Percentiles rank a stretch among this genome's conserved stretches.
These are phyloP conservation scores for Matsumurasca onukii DNA, from an alignment of 1,140 invertebrate species.

Conservation along the genomic window DNA sequence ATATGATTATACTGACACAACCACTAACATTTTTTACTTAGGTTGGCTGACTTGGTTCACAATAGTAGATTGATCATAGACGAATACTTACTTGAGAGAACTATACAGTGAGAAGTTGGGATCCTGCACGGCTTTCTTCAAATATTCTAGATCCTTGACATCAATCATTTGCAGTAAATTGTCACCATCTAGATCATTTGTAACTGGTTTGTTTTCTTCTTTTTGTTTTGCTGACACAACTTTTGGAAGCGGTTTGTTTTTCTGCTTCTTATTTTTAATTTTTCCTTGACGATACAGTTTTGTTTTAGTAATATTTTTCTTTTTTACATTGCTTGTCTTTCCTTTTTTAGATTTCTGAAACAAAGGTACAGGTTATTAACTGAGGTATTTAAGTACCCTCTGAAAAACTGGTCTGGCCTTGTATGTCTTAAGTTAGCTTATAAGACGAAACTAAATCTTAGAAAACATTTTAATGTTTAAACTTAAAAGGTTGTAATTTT, in stretches of 20 bases:
- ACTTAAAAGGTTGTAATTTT: neutral
- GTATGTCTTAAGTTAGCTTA: neutral
- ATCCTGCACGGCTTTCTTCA: constrained; percentile 55
- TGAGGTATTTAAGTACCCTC: neutral
- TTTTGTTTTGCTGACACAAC: constrained; percentile 44
- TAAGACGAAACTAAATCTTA: neutral
- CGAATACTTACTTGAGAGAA: constrained; percentile 43
- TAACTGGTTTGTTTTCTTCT: constrained; percentile 46
- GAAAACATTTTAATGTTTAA: neutral
- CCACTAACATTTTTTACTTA: too few relatives aligned
- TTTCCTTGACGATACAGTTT: constrained; percentile 62
- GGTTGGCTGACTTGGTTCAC: too few relatives aligned
- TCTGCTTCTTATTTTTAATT: constrained; percentile 55
- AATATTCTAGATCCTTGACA: constrained; percentile 62
- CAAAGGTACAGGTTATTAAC: neutral
- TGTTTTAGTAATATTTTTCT: constrained; percentile 61
- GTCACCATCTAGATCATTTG: constrained; percentile 57
- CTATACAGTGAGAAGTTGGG: constrained; percentile 51
- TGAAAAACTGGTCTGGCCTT: neutral
- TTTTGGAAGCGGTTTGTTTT: constrained; percentile 43
- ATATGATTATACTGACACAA: too few relatives aligned
- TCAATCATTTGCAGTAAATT: constrained; percentile 65
- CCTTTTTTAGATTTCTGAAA: constrained; percentile 31
- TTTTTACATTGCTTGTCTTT: constrained; percentile 50
- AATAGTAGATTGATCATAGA: too few relatives aligned